phyloP scores from a whole-genome alignment of 2,113 vertebrate species.

The Sinocyclocheilus maitianheensis region DNA sequence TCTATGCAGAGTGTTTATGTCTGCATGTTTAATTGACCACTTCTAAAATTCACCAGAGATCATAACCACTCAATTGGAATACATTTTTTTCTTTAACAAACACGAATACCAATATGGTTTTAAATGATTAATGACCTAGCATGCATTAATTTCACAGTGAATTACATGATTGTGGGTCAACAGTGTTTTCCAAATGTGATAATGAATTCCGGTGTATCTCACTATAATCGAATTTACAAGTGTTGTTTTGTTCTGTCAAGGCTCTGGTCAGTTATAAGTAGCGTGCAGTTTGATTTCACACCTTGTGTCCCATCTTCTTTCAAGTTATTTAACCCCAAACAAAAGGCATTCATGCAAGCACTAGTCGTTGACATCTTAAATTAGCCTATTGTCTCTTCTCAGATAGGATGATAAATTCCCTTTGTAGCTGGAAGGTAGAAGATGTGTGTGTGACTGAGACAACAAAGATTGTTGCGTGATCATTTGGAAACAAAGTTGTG shows the following conservation, averaged over 20 bases:
- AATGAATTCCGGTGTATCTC: neutral
- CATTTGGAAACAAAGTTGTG: slow-evolving; percentile 10
- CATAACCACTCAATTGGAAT: too few species aligned
- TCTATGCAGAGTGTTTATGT: neutral
- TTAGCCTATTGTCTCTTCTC: slow-evolving; percentile 68
- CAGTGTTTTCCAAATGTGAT: too few species aligned
- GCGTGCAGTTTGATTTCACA: slow-evolving; percentile 5
- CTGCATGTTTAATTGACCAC: too few species aligned
- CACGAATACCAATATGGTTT: too few species aligned
- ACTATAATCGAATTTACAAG: neutral
- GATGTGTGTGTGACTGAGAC: too few species aligned
- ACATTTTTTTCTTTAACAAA: too few species aligned
- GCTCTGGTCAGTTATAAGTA: neutral
- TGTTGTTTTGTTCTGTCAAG: neutral
- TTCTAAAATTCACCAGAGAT: too few species aligned
- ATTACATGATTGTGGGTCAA: too few species aligned
- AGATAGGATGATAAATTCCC: slow-evolving; percentile 70
- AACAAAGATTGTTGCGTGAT: neutral
- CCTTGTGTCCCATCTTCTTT: slow-evolving; percentile 60
- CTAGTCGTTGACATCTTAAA: slow-evolving; percentile 61
- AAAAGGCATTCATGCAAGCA: slow-evolving; percentile 62
- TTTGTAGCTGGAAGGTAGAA: slow-evolving; percentile 65
- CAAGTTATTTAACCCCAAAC: slow-evolving; percentile 62
- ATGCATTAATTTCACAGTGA: too few species aligned
- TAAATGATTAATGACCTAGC: too few species aligned